Evolutionary conservation across 2,113 vertebrate species (phyloP).

Genomic region (Vimba vimba): DNA sequence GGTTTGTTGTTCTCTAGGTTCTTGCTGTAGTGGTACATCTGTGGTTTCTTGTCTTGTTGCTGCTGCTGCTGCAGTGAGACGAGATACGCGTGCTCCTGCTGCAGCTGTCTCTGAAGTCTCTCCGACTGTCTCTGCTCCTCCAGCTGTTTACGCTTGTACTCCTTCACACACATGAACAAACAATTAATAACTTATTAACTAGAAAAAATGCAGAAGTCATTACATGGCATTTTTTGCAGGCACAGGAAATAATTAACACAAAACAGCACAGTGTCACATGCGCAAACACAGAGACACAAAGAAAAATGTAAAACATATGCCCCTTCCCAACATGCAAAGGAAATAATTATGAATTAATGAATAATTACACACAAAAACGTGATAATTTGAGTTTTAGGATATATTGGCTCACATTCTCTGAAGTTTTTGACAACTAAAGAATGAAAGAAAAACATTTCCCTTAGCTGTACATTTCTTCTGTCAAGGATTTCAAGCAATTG

Average conservation of each 20-base stretch:
- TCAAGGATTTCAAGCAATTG: neutral
- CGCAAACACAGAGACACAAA: slow-evolving; percentile 16
- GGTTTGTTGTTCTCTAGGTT: slow-evolving; percentile 87
- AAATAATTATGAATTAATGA: neutral
- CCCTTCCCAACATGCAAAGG: neutral
- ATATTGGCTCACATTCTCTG: neutral
- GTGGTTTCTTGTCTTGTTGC: slow-evolving; percentile 84
- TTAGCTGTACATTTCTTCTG: neutral
- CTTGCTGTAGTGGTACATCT: slow-evolving; percentile 88
- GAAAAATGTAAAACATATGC: neutral
- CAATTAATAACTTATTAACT: neutral
- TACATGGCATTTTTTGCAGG: neutral
- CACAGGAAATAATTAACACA: neutral
- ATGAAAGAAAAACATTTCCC: neutral
- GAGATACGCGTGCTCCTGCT: slow-evolving; percentile 92
- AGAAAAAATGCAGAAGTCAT: neutral
- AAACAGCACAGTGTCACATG: slow-evolving; percentile 3
- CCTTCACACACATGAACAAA: slow-evolving; percentile 69
- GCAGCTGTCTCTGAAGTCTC: slow-evolving; percentile 88
- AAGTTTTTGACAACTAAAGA: neutral
- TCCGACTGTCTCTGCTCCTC: slow-evolving; percentile 93
- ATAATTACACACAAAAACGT: neutral
- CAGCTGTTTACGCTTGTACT: slow-evolving; percentile 92
- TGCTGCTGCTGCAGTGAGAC: slow-evolving; percentile 88
- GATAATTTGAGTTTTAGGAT: neutral